Base-by-base conservation (phyloP, 92 coral and sea anemone species). In the Bergia puertoricense region DNA sequence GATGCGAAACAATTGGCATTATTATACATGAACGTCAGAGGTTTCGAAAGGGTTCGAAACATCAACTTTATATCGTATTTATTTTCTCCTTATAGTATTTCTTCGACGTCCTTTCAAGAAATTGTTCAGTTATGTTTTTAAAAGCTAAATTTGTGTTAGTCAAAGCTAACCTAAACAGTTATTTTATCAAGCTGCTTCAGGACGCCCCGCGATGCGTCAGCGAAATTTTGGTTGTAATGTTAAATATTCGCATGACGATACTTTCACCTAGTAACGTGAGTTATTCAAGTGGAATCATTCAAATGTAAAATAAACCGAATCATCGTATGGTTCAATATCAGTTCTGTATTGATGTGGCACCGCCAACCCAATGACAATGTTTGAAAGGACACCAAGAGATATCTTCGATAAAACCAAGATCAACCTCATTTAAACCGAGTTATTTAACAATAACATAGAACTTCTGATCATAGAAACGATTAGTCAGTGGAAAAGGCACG, bases 201-300 rank as follows among this genome's bases (percentile, higher is more conserved):
- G 59, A 54, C 59, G 1, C 59, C 59, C 59, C 8, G 50, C 2
- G 50, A 5, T 46, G 50, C 50, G 8, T 3, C 72, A 66, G 39
- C 9, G 73, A 69, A 15, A 8, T 2, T n/a, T 23, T 37, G 39
- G 74, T 36, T 23, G 22, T 20, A n/a, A 20, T n/a, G 44, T 43
- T 41, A 46, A 50, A 79, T 79, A 79, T 79, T 79, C 67, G 66
- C 66, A 79, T 79, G 62, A 79, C 82, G 82, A 79, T 50, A 79
- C 62, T 46, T 54, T 23, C 82, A 79, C 82, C 41, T 79, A 50
- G 82, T 45, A 51, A 79, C 82, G 8, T 42, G 22, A 79, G 40
- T 38, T 79, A 22, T 15, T 79, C 44, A 45, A 79, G 59, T 79
- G 82, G 20, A 79, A 79, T 50, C 67, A 79, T 79, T 79, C 41